Evolutionary conservation across 2,888 invertebrate genomes (phyloP).

Genomic region (Tenthredo distinguenda): DNA sequence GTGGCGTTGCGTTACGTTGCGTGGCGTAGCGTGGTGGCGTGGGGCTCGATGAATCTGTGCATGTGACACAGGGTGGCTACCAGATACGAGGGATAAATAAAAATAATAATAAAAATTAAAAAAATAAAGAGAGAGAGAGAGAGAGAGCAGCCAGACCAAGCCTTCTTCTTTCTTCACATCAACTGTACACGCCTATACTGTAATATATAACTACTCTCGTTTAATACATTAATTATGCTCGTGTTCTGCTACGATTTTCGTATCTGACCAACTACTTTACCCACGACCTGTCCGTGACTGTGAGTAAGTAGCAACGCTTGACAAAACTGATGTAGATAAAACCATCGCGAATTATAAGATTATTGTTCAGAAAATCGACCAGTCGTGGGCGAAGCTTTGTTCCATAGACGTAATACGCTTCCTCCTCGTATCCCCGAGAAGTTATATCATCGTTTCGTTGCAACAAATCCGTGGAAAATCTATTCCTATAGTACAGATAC

Average conservation of each 20-base stretch:
- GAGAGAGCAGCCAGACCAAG: not conserved
- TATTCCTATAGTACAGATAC: not conserved
- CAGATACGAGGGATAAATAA: not conserved
- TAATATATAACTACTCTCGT: not conserved
- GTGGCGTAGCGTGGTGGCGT: conserved; percentile 63
- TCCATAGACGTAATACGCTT: too few relatives aligned
- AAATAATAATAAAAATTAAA: not conserved
- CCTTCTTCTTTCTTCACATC: not conserved
- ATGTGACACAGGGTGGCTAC: conserved; percentile 65
- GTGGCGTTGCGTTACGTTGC: conserved; percentile 59
- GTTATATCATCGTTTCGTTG: not conserved
- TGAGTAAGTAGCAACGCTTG: not conserved
- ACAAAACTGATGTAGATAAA: not conserved
- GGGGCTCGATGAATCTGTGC: conserved; percentile 70
- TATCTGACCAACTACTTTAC: too few relatives aligned
- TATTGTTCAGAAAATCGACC: too few relatives aligned
- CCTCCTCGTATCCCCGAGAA: too few relatives aligned
- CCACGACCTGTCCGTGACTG: too few relatives aligned
- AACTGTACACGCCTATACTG: not conserved
- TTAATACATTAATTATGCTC: not conserved
- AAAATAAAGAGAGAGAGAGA: not conserved
- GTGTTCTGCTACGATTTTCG: not conserved
- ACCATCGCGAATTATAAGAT: too few relatives aligned
- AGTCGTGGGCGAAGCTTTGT: too few relatives aligned
- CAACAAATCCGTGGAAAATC: not conserved